phyloP scores from a whole-genome alignment of 2,888 invertebrate species.

The Polyommatus icarus region DNA sequence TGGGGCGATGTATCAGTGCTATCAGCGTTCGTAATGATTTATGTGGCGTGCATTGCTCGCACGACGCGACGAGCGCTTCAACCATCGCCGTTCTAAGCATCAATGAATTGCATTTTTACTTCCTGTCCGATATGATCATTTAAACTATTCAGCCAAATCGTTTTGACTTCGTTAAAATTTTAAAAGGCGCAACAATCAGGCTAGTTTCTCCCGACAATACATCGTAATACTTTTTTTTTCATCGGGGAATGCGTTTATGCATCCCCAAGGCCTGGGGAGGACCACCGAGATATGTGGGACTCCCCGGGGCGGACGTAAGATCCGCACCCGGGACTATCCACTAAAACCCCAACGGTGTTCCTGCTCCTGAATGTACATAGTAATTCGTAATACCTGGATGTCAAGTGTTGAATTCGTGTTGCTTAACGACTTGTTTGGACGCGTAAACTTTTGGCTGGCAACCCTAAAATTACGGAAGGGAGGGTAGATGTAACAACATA shows the following conservation, averaged over 20 bases:
- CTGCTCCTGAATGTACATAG: too few species aligned
- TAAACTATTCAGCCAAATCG: not conserved
- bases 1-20: slow-evolving; percentile 51
- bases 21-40: slow-evolving; percentile 56
- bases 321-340: too few species aligned
- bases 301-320: too few species aligned
- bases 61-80: slow-evolving; percentile 47
- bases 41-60: slow-evolving; percentile 52
- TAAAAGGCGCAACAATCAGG: not conserved
- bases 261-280: too few species aligned
- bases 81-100: slow-evolving; percentile 22
- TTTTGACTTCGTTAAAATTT: not conserved
- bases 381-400: not conserved
- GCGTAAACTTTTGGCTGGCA: not conserved
- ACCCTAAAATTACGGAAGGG: not conserved
- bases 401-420: not conserved
- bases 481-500: slow-evolving; percentile 14
- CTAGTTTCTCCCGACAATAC: not conserved
- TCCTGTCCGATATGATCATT: not conserved
- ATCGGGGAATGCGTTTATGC: too few species aligned
- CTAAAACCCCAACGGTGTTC: too few species aligned
- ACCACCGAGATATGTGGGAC: too few species aligned
- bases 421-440: not conserved
- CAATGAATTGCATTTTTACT: slow-evolving; percentile 23
- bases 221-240: too few species aligned